Evolutionary conservation across 2,888 invertebrate species (phyloP).

Genomic region (Cheilosia urbana): DNA sequence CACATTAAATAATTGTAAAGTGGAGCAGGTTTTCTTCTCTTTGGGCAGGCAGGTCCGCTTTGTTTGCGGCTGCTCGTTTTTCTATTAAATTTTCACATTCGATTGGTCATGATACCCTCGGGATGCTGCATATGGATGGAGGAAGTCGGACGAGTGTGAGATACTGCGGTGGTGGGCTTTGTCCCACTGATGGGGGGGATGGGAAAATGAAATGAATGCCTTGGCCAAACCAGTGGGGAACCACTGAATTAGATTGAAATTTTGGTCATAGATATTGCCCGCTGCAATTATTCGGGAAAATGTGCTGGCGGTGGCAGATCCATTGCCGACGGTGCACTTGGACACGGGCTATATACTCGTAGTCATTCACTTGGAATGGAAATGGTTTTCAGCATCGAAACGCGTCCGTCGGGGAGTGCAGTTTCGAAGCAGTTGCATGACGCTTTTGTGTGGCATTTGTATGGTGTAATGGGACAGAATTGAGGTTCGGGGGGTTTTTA

Average conservation of each 20-base stretch:
- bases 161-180: slow-evolving; percentile 30
- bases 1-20: slow-evolving; percentile 74
- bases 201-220: slow-evolving; percentile 18
- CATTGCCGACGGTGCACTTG: slow-evolving; percentile 44
- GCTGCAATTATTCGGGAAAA: slow-evolving; percentile 51
- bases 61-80: slow-evolving; percentile 62
- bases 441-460: neutral
- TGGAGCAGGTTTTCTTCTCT: slow-evolving; percentile 64
- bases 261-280: slow-evolving; percentile 61
- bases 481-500: neutral
- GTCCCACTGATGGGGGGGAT: slow-evolving; percentile 3
- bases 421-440: neutral
- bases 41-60: slow-evolving; percentile 54
- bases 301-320: slow-evolving; percentile 16
- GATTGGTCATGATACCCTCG: slow-evolving; percentile 74
- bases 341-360: neutral
- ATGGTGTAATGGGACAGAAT: neutral
- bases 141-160: slow-evolving; percentile 16
- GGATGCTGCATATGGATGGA: slow-evolving; percentile 31
- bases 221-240: slow-evolving; percentile 57
- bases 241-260: slow-evolving; percentile 71
- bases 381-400: neutral
- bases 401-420: neutral
- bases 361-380: slow-evolving; percentile 27
- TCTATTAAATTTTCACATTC: slow-evolving; percentile 76